Evolutionary conservation across 2,797 vertebrate genomes (phyloP), one percentile per base, ranked within the genome.

Genomic region (Typhlichthys eigenmanni): DNA sequence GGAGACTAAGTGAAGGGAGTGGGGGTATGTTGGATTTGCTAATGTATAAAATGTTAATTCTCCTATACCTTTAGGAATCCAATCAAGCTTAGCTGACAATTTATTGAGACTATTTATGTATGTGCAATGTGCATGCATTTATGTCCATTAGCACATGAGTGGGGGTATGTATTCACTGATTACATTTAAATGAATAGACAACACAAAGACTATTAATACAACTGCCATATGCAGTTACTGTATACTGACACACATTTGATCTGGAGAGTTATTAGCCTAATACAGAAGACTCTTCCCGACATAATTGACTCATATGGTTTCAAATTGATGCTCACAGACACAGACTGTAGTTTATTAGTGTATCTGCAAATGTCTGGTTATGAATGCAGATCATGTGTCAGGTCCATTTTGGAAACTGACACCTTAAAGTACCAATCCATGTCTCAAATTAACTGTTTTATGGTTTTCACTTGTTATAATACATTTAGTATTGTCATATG

Each of bases 351-450:
- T 38, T 38, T 38, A 38, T 38, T 12, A 17, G 12, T 58, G n/a
- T 47, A 52, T 24, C 58, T 58, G 10, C 49, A 54, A 38, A 47
- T 69, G 45, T 55, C 47, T 47, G 10, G 55, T 16, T 19, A 66
- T 58, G 10, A 45, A 29, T 55, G 56, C 43, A 32, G 50, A 52
- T 55, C 46, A 13, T 47, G 43, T 69, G 56, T 52, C 65, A 60
- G 62, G 54, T 69, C 6, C 43, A 59, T 52, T 46, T 49, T 60
- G 64, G 66, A 58, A 63, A 67, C 63, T 43, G 13, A 53, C 57
- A 38, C 34, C 34, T 38, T 38, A 38, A 38, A 38, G 34, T 38
- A 6, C 34, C 34, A 38, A 38, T 38, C 34, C 34, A 9, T 38
- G 34, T 7, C 34, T 38, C 34, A 38, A 38, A 38, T 38, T 9